Evolutionary conservation across 64 coral and sea anemone species (phyloP).

Genomic region (Astreopora myriophthalma): DNA sequence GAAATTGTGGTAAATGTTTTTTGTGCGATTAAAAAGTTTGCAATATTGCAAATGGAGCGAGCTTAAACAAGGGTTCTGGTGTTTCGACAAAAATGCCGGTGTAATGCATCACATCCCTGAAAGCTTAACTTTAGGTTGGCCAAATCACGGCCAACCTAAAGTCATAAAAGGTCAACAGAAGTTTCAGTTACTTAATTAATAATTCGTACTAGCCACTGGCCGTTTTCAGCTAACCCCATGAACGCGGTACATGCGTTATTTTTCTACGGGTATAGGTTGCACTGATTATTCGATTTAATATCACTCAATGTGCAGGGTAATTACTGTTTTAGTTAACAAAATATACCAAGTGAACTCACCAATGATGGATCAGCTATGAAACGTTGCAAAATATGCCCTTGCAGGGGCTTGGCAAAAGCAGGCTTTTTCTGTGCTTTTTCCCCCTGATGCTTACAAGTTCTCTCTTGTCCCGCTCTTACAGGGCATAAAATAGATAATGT

Average conservation of each 20-base stretch:
- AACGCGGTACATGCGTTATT: background rate
- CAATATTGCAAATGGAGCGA: background rate
- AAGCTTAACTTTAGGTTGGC: background rate
- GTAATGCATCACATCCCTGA: background rate
- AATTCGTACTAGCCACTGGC: background rate
- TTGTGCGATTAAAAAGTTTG: background rate
- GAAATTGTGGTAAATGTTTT: no score
- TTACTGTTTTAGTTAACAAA: background rate
- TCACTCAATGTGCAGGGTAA: background rate
- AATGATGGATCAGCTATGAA: background rate
- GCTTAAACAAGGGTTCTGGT: background rate
- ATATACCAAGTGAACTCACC: slow-evolving; percentile 2
- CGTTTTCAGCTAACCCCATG: background rate
- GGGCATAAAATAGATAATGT: slow-evolving; percentile 2
- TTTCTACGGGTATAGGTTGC: background rate
- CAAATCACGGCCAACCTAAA: background rate
- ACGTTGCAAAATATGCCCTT: no score
- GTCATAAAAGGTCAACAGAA: background rate
- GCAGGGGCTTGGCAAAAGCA: background rate
- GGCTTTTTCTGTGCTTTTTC: background rate
- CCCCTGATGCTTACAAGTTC: background rate
- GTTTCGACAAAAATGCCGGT: background rate
- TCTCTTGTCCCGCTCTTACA: background rate
- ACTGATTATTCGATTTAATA: background rate
- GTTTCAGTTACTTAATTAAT: background rate